These are phyloP conservation scores for Acrocephalus arundinaceus DNA, from an alignment of 2,113 vertebrate genomes.

Conservation along the genomic window DNA sequence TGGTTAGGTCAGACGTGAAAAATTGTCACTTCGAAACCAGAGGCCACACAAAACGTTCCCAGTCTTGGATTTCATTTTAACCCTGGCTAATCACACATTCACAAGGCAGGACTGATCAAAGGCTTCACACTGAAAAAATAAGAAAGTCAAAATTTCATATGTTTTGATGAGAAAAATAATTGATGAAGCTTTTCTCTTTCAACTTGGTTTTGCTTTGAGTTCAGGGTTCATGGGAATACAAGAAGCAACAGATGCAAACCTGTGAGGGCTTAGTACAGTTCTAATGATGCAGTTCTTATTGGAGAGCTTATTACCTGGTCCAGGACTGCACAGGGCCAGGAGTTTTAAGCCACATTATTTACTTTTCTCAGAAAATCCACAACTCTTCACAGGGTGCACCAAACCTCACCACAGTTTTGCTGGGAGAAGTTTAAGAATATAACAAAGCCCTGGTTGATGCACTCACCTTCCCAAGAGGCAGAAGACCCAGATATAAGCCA, in stretches of 20 bases:
- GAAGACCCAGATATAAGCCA: background rate
- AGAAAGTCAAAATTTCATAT: conserved; percentile 31
- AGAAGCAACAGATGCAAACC: background rate
- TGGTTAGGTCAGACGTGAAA: background rate
- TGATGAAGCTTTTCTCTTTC: conserved; percentile 25
- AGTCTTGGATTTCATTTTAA: background rate
- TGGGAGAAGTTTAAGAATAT: background rate
- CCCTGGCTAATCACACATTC: background rate
- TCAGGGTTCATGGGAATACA: background rate
- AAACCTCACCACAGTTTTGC: background rate
- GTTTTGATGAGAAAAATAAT: conserved; percentile 48
- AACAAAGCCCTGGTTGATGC: background rate
- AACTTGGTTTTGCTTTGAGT: conserved; percentile 35
- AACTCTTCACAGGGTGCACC: accelerated
- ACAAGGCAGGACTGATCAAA: conserved; percentile 35
- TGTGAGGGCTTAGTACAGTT: accelerated
- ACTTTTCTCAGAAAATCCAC: background rate
- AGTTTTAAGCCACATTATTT: background rate
- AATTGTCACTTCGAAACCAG: background rate
- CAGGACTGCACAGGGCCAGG: background rate
- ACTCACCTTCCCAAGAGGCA: background rate
- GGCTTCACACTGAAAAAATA: background rate
- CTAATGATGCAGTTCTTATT: background rate
- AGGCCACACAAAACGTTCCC: background rate
- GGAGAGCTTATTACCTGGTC: background rate